A percentile compares a stretch with the other conserved stretches of the same genome.
phyloP scores from a whole-genome alignment of 2,113 vertebrate species.

The Pyrgilauda ruficollis region DNA sequence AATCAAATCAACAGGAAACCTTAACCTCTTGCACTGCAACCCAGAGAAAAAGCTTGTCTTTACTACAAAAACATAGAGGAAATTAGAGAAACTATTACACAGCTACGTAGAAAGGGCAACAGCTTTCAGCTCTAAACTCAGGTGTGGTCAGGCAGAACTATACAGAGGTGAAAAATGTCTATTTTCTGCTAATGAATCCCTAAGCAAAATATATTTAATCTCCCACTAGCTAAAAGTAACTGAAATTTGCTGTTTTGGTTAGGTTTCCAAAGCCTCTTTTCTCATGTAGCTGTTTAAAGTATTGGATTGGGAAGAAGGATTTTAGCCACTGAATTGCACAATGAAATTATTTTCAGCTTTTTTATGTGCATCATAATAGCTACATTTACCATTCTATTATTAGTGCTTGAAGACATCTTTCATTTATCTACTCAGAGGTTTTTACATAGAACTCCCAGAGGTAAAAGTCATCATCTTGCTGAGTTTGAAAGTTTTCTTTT shows the following conservation, averaged over 20 bases:
- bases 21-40: not conserved
- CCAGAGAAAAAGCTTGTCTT: not conserved
- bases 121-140: not conserved
- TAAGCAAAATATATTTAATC: not conserved
- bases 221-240: not conserved
- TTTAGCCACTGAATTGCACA: not conserved
- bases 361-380: not conserved
- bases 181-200: not conserved
- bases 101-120: not conserved
- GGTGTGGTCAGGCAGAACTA: not conserved
- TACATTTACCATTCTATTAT: not conserved
- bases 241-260: not conserved
- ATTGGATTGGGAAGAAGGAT: not conserved
- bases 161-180: not conserved
- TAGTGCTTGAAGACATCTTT: not conserved
- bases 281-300: not conserved
- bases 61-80: not conserved
- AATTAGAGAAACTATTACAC: not conserved
- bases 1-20: not conserved
- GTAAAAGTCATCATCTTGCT: not conserved
- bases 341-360: not conserved
- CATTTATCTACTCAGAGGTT: not conserved
- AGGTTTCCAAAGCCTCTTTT: not conserved
- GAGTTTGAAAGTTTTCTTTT: constrained; percentile 39
- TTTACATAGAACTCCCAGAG: not conserved